Evolutionary conservation across 1,140 invertebrate species (phyloP).

Genomic region (Drosophila mayri): DNA sequence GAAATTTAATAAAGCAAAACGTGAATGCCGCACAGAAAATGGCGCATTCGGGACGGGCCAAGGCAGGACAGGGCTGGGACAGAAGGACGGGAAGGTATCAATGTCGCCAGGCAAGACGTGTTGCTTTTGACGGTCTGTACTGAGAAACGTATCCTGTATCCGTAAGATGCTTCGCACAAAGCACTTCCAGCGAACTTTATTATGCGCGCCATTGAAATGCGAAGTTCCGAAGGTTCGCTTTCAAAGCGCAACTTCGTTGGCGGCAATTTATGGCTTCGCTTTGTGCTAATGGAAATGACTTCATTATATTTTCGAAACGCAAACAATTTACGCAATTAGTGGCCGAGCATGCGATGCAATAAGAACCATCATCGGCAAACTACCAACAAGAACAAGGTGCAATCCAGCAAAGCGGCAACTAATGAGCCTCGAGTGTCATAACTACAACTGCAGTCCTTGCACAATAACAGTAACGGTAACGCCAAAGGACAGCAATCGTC

Average conservation of each 20-base stretch:
- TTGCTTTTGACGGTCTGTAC: conserved; percentile 42
- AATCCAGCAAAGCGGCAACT: conserved; percentile 77
- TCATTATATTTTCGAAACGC: conserved; percentile 81
- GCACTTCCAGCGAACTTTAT: conserved; percentile 24
- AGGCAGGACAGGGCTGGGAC: no score
- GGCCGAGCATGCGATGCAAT: conserved; percentile 61
- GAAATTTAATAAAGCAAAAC: conserved; percentile 84
- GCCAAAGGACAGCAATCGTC: conserved; percentile 61
- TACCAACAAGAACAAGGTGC: conserved; percentile 39
- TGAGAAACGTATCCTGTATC: conserved; percentile 11
- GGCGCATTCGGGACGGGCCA: not conserved
- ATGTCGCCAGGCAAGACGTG: conserved; percentile 60
- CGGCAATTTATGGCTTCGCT: conserved; percentile 67
- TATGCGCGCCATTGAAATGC: conserved; percentile 55
- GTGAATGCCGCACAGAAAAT: conserved; percentile 59
- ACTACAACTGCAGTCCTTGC: conserved; percentile 59
- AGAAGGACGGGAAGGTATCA: conserved; percentile 57
- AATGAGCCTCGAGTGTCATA: conserved; percentile 80
- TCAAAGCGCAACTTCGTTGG: conserved; percentile 38
- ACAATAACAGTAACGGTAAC: conserved; percentile 64
- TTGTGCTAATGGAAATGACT: conserved; percentile 80
- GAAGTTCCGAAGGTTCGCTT: conserved; percentile 5
- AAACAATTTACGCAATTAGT: conserved; percentile 84
- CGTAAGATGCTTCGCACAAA: conserved; percentile 14
- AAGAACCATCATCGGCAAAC: conserved; percentile 9